Percentiles rank a stretch among this genome's conserved stretches.
These are phyloP conservation scores for Pseudochirops corinnae DNA, from an alignment of 2,797 vertebrate species.

Conservation along the genomic window DNA sequence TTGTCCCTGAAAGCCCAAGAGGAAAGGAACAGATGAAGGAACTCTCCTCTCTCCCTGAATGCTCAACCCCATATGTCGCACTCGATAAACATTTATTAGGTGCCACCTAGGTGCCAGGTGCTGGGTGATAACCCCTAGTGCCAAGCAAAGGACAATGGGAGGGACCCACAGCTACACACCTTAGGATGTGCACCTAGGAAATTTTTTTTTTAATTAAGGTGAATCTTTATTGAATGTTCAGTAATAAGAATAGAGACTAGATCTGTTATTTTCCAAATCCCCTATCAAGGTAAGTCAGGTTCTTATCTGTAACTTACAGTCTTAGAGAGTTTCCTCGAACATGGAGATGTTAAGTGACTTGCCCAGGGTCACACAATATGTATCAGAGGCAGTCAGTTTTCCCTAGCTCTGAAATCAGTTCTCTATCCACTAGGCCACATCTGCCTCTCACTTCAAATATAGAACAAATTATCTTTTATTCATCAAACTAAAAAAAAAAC, in stretches of 20 bases:
- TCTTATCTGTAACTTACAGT: background rate
- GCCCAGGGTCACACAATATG: background rate
- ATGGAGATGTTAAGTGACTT: background rate
- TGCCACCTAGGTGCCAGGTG: background rate
- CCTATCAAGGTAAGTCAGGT: background rate
- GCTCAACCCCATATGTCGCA: background rate
- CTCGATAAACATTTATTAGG: background rate
- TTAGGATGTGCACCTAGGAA: background rate
- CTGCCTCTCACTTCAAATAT: background rate
- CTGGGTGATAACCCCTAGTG: background rate
- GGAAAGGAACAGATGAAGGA: rapidly evolving
- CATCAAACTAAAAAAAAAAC: background rate
- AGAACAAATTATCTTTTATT: background rate
- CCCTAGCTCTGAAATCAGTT: background rate
- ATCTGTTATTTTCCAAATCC: background rate
- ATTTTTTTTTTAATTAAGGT: background rate
- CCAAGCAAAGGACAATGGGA: background rate
- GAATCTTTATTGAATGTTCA: background rate
- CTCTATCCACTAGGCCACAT: background rate
- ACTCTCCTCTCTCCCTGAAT: background rate
- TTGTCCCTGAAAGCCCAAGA: slow-evolving; percentile 78
- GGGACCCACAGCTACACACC: background rate
- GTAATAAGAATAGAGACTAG: background rate
- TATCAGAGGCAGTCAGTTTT: background rate
- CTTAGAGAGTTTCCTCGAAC: background rate